Percentiles rank a stretch among this genome's conserved stretches.
These are phyloP conservation scores for Ptilodon capucinus DNA, from an alignment of 2,888 invertebrate species.

Conservation along the genomic window DNA sequence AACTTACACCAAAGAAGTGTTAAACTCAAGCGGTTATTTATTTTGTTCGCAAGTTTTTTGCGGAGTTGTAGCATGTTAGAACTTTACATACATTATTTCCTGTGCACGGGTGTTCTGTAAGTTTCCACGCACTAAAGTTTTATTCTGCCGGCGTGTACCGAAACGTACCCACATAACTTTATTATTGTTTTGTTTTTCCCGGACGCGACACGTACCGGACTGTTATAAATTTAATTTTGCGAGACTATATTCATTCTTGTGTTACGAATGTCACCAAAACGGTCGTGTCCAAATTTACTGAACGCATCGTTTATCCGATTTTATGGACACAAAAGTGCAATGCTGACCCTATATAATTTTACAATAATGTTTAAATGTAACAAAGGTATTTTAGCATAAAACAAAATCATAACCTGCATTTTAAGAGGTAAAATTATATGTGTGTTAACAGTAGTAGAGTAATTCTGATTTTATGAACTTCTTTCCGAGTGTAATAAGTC, in stretches of 20 bases:
- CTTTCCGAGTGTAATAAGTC: too few species aligned
- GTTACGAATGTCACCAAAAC: conserved; percentile 2
- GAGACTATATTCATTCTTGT: conserved; percentile 2
- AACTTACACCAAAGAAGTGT: not conserved
- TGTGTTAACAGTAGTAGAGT: too few species aligned
- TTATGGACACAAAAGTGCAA: not conserved
- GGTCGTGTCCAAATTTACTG: conserved; percentile 5
- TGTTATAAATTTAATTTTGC: conserved; percentile 8
- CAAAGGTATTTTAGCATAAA: too few species aligned
- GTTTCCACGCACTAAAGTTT: conserved; percentile 31
- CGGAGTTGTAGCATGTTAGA: conserved; percentile 8
- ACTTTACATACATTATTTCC: conserved; percentile 8
- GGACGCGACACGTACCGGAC: conserved; percentile 1
- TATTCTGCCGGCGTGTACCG: conserved; percentile 18
- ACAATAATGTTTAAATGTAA: too few species aligned
- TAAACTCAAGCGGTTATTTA: not conserved
- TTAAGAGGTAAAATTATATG: too few species aligned
- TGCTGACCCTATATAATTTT: too few species aligned
- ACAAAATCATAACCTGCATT: too few species aligned
- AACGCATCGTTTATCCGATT: not conserved
- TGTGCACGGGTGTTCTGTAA: conserved; percentile 13
- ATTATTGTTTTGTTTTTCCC: conserved; percentile 25
- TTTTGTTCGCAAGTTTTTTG: conserved; percentile 26
- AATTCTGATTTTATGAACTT: too few species aligned
- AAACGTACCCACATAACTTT: conserved; percentile 18